Evolutionary conservation across 2,113 vertebrate genomes (phyloP), one percentile per base, ranked within the genome.

Genomic region (Tauraco erythrolophus): DNA sequence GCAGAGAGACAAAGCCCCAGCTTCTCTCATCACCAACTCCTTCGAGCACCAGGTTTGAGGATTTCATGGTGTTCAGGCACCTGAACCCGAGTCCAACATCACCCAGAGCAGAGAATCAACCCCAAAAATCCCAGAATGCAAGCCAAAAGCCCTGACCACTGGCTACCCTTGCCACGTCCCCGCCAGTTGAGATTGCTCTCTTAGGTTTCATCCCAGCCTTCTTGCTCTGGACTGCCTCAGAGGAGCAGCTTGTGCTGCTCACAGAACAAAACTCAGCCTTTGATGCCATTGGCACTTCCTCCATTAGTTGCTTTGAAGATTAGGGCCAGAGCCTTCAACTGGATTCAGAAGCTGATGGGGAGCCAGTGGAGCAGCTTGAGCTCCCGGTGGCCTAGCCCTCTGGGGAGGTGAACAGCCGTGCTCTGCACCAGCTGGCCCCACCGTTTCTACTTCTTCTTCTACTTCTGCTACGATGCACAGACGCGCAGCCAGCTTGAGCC

Each of bases 221-320:
- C 65, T 8, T 8, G n/a, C 86, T 88, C 86, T 76, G 57, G 69
- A 46, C 58, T 45, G 61, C 85, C 88, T 86, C 96, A 72, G 69
- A 87, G 91, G 57, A 96, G 61, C 61, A 3, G 11, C 69, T 61
- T 85, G 62, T 77, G 74, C 68, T 72, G 94, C 76, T 97, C 69
- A 71, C 65, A 87, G 79, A 91, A 79, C 81, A 89, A 57, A 97
- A 94, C 72, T 75, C 72, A 87, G 70, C 87, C 86, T 97, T 95
- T 97, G 84, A 88, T 94, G 84, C 86, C 80, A 75, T 61, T 94
- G 94, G 95, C 92, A 64, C n/a, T 91, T 92, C 50, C 50, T 94
- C 92, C 83, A 57, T 91, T 60, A 89, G 84, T 61, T 84, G 69
- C 92, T 97, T 97, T 95, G 96, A 97, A 92, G 92, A 96, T 95